phyloP scores from a whole-genome alignment of 2,797 vertebrate species.

The Phataginus tetradactyla region DNA sequence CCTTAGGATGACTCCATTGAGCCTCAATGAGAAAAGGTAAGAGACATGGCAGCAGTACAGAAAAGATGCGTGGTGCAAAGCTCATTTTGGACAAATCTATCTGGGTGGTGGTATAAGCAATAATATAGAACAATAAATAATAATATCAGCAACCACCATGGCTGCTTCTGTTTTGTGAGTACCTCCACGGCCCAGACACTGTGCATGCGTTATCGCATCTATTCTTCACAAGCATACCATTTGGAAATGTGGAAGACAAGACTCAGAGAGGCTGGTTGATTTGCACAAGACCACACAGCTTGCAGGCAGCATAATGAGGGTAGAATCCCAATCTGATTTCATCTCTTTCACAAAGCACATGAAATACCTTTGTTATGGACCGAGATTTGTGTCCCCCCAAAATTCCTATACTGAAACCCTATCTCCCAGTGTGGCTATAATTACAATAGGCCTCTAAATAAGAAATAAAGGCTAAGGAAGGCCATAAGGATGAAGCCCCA shows the following conservation, averaged over 20 bases:
- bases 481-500: not conserved
- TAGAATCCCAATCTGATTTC: no score
- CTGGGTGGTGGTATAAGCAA: not conserved
- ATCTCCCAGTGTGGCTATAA: rapidly evolving
- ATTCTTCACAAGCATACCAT: not conserved
- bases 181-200: not conserved
- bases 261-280: not conserved
- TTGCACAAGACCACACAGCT: not conserved
- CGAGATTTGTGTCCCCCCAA: not conserved
- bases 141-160: rapidly evolving
- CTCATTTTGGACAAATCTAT: not conserved
- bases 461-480: not conserved
- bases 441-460: not conserved
- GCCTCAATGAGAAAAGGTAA: not conserved
- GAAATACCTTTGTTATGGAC: no score
- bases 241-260: not conserved
- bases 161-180: not conserved
- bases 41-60: not conserved
- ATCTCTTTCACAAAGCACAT: rapidly evolving
- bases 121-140: not conserved
- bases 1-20: not conserved
- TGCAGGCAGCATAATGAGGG: rapidly evolving
- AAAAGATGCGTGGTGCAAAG: not conserved
- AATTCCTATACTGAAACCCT: not conserved
- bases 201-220: rapidly evolving